A percentile compares a stretch with the other conserved stretches of the same genome.
These are phyloP conservation scores for Styela clava DNA, from an alignment of 23 tunicate species.

Conservation along the genomic window DNA sequence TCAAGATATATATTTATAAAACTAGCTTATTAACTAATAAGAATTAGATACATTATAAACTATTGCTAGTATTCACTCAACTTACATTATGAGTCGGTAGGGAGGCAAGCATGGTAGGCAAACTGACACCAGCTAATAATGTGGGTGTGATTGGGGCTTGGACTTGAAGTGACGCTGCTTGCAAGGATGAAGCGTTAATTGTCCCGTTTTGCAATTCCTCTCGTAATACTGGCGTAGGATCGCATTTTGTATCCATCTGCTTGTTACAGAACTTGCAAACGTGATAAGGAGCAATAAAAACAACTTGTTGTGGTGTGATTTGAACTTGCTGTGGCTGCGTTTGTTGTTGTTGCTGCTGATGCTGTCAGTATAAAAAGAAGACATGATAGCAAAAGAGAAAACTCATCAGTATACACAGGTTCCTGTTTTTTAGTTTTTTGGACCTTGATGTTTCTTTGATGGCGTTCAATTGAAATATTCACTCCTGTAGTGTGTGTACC, in stretches of 20 bases:
- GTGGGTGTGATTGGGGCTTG: conserved; percentile 26
- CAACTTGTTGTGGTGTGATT: conserved; percentile 64
- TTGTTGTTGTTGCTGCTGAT: not conserved
- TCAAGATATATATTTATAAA: too few species aligned
- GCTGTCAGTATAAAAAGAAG: too few species aligned
- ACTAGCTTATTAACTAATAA: too few species aligned
- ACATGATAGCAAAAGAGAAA: too few species aligned
- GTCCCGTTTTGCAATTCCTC: conserved; percentile 30
- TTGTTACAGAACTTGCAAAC: conserved; percentile 96
- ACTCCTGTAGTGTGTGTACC: too few species aligned
- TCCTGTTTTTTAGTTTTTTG: too few species aligned
- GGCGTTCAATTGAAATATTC: too few species aligned
- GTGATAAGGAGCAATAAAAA: conserved; percentile 62
- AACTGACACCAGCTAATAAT: conserved; percentile 1
- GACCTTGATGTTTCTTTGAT: too few species aligned
- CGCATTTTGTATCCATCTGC: conserved; percentile 77
- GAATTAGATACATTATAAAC: too few species aligned
- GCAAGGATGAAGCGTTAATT: not conserved
- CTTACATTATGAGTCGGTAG: conserved; percentile 29
- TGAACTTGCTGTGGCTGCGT: conserved; percentile 21
- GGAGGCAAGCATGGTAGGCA: conserved; percentile 20
- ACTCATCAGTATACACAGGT: too few species aligned
- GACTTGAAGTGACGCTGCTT: conserved; percentile 16
- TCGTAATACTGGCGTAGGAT: conserved; percentile 43
- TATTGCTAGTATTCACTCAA: too few species aligned